Conservation (phyloP, 2,113 vertebrate genomes). For the Pygoscelis adeliae region DNA sequence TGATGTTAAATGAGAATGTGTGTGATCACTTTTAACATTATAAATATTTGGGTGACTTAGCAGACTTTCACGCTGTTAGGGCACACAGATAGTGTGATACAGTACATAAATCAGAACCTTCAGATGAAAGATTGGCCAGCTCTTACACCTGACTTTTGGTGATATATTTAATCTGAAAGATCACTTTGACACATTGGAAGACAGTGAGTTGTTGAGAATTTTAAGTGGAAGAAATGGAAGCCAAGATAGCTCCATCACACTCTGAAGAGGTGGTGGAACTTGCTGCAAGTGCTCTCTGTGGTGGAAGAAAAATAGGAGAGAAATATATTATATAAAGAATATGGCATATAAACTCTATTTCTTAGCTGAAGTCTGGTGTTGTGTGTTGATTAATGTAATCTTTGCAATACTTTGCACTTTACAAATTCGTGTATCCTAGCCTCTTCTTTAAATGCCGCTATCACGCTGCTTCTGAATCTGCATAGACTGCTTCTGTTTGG, state of each 20-base stretch:
- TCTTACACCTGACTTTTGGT: background rate
- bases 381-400: background rate
- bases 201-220: background rate
- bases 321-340: background rate
- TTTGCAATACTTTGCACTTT: background rate
- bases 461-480: fast-evolving
- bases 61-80: background rate
- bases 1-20: background rate
- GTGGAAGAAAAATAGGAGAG: background rate
- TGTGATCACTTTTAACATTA: background rate
- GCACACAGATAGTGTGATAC: background rate
- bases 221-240: background rate
- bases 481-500: background rate
- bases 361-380: background rate
- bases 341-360: background rate
- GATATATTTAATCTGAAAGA: background rate
- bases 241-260: background rate
- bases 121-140: background rate
- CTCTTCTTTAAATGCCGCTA: background rate
- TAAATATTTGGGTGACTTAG: background rate
- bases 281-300: background rate
- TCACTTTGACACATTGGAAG: background rate
- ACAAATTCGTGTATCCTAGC: too few species aligned
- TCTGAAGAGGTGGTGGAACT: background rate
- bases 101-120: background rate